These are phyloP conservation scores for Channa striata DNA, from an alignment of 2,797 vertebrate genomes.

Conservation along the genomic window DNA sequence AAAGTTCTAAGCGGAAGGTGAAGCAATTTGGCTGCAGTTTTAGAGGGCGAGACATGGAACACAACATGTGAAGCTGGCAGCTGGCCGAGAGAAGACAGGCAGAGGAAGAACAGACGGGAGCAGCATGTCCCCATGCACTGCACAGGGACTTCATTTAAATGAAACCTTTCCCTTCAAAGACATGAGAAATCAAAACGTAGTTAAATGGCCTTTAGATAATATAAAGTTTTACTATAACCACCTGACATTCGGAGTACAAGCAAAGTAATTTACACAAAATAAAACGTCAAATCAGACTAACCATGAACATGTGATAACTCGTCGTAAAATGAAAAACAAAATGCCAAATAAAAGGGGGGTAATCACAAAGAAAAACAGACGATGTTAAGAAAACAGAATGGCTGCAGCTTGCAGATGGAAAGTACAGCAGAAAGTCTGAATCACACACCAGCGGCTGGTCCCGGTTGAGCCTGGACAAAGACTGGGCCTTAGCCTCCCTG, in stretches of 20 bases:
- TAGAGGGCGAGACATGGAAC: conserved; percentile 33
- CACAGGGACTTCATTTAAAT: conserved; percentile 63
- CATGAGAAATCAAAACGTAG: conserved; percentile 83
- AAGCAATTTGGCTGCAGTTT: conserved; percentile 27
- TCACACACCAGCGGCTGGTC: conserved; percentile 92
- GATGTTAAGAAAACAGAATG: conserved; percentile 79
- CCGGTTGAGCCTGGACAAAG: conserved; percentile 87
- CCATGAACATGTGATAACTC: conserved; percentile 72
- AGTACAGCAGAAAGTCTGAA: conserved; percentile 89
- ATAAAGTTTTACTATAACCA: conserved; percentile 75
- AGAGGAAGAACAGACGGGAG: conserved; percentile 25
- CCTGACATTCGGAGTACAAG: conserved; percentile 76
- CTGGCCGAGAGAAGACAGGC: conserved; percentile 45
- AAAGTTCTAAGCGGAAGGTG: conserved; percentile 38
- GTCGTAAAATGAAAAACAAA: conserved; percentile 60
- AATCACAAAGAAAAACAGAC: conserved; percentile 77
- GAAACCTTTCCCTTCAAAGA: conserved; percentile 75
- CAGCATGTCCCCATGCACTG: conserved; percentile 58
- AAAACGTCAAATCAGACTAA: conserved; percentile 72
- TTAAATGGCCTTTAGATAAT: conserved; percentile 91
- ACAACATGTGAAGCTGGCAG: conserved; percentile 49
- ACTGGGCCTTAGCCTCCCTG: conserved; percentile 87
- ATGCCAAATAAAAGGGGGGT: conserved; percentile 63
- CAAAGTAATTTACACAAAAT: conserved; percentile 78
- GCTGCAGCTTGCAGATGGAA: conserved; percentile 89